phyloP scores from a whole-genome alignment of 2,888 invertebrate genomes.

The Prenolepis imparis region DNA sequence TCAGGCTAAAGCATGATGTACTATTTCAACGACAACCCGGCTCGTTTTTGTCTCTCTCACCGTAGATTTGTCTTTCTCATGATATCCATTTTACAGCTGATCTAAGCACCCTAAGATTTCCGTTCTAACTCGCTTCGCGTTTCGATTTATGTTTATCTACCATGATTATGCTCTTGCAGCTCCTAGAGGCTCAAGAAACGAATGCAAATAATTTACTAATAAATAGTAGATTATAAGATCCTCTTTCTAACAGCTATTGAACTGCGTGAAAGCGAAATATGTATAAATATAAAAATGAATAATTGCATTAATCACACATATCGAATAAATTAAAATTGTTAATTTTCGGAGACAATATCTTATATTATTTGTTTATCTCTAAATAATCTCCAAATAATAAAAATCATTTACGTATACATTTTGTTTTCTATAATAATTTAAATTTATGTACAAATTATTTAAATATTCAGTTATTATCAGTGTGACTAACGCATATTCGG shows the following conservation, averaged over 20 bases:
- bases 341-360: neutral
- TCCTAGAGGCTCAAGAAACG: neutral
- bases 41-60: constrained; percentile 66
- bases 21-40: constrained; percentile 17
- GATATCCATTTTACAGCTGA: constrained; percentile 78
- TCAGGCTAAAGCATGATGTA: constrained; percentile 53
- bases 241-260: neutral
- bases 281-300: constrained; percentile 23
- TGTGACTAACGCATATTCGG: neutral
- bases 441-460: neutral
- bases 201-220: neutral
- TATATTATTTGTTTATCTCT: neutral
- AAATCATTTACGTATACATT: constrained; percentile 8
- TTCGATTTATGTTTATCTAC: constrained; percentile 51
- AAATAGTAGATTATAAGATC: neutral
- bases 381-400: constrained; percentile 20
- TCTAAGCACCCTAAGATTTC: constrained; percentile 45
- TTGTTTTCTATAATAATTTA: neutral
- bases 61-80: constrained; percentile 67
- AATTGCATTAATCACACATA: neutral
- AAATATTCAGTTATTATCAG: neutral
- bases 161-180: neutral
- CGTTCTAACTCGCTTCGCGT: constrained; percentile 6
- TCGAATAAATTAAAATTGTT: constrained; percentile 28
- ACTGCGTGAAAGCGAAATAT: neutral